phyloP scores from a whole-genome alignment of 2,113 vertebrate genomes.

The Cisticola juncidis region DNA sequence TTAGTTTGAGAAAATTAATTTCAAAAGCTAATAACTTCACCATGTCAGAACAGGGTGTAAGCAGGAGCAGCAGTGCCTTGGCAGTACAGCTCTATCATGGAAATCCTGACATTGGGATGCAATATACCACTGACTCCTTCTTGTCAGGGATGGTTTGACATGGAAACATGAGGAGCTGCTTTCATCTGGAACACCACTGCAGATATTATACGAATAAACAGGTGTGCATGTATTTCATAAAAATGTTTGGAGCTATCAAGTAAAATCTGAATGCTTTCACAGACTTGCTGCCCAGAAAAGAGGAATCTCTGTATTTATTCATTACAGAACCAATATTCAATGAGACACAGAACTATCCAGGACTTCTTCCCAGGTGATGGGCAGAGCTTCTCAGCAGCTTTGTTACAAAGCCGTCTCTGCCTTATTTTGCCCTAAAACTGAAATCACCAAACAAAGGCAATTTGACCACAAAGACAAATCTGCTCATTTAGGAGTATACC shows the following conservation, averaged over 20 bases:
- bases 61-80: neutral
- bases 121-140: constrained; percentile 2
- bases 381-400: neutral
- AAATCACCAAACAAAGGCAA: neutral
- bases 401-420: neutral
- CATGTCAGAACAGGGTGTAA: neutral
- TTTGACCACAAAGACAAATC: neutral
- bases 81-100: neutral
- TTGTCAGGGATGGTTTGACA: constrained; percentile 8
- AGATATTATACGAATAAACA: neutral
- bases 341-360: neutral
- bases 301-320: neutral
- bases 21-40: neutral
- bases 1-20: neutral
- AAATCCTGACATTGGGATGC: neutral
- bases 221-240: neutral
- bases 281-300: neutral
- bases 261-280: neutral
- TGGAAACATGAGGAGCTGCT: neutral
- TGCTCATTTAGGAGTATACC: neutral
- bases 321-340: neutral
- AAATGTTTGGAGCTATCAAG: neutral
- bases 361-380: neutral
- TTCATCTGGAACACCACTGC: neutral
- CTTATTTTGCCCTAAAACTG: neutral